Evolutionary conservation across 2,888 invertebrate genomes (phyloP), one percentile per base, ranked within the genome.

Genomic region (Drosophila mayaguana): DNA sequence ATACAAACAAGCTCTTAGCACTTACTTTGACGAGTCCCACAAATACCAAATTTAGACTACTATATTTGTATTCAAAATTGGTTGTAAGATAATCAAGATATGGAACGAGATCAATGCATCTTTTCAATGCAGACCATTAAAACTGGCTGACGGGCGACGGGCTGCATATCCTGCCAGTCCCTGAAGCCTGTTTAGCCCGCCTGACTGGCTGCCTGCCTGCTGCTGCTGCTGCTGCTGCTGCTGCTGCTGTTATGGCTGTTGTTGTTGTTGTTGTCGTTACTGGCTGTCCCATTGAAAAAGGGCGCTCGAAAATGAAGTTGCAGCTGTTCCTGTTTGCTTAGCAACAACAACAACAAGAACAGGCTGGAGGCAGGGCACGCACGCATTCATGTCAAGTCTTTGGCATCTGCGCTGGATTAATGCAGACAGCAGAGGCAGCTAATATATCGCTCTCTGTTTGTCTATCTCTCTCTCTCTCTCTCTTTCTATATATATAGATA

Each of bases 161-260:
- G 9, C 55, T 80, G 89, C 89, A 84, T 84, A 84, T 84, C 89
- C 84, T 86, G 87, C 65, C 87, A 73, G 84, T 74, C 81, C 78
- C 61, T 72, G 73, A 66, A 50, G 81, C 61, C 64, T 68, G 78
- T 63, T 62, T 11, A n/a, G 28, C 5, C 12, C 28, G 70, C 55
- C 36, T 22, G 50, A 53, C 61, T 78, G 89, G 80, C 12, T 32
- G 28, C 28, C n/a, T 25, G 69, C 55, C 64, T 62, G 63, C 66
- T 51, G 62, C 61, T 65, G 59, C 45, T 63, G 71, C 55, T 64
- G 64, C 48, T 74, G 71, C 38, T 57, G 28, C 11, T 25, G 18
- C 14, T 63, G n/a, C n/a, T n/a, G n/a, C n/a, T n/a, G n/a, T n/a
- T n/a, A n/a, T n/a, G 1, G 59, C 28, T 66, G 40, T n/a, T 7